Conservation (phyloP, 2,888 invertebrate genomes). For the Orthonychiurus folsomi region DNA sequence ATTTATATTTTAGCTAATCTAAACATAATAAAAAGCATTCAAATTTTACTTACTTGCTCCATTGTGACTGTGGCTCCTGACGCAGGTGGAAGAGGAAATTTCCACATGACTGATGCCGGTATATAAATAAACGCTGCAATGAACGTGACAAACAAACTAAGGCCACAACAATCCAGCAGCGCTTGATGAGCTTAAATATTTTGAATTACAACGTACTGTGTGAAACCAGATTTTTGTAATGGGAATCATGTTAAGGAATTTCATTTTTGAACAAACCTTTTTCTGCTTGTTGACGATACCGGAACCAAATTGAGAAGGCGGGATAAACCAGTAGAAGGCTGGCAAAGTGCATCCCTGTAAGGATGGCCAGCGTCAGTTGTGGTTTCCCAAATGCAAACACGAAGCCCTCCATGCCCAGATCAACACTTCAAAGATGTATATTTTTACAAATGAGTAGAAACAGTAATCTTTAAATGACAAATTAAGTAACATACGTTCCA, state of each 20-base stretch:
- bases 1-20: constrained; percentile 7
- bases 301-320: constrained; percentile 46
- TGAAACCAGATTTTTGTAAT: too few relatives aligned
- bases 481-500: constrained; percentile 58
- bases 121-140: constrained; percentile 44
- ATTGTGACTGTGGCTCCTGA: constrained; percentile 50
- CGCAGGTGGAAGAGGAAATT: constrained; percentile 50
- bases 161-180: not conserved
- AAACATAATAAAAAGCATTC: constrained; percentile 4
- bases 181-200: too few relatives aligned
- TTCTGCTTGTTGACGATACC: constrained; percentile 36
- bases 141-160: constrained; percentile 43
- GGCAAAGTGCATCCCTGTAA: constrained; percentile 48
- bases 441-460: constrained; percentile 9
- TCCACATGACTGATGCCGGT: constrained; percentile 46
- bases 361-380: constrained; percentile 51
- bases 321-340: constrained; percentile 46
- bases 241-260: not conserved
- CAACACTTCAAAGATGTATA: constrained; percentile 44
- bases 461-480: constrained; percentile 8
- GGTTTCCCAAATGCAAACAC: constrained; percentile 54
- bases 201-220: too few relatives aligned
- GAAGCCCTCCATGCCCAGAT: constrained; percentile 55
- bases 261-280: constrained; percentile 28
- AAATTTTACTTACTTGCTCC: constrained; percentile 46